Evolutionary conservation across 2,113 vertebrate species (phyloP).

Genomic region (Rhabdornis inornatus): DNA sequence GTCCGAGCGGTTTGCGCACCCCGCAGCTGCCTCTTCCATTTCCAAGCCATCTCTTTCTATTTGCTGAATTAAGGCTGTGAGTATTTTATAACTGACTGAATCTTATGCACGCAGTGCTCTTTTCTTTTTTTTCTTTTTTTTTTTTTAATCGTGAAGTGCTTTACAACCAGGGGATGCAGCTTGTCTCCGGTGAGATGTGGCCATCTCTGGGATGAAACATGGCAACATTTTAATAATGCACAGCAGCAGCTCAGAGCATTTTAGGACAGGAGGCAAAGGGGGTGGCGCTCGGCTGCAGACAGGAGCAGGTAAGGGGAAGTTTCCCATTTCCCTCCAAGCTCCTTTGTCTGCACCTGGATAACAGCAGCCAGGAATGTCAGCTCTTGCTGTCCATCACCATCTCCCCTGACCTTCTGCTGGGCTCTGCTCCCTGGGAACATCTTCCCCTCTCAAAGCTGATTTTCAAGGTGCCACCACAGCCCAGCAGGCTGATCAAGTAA

Average conservation of each 20-base stretch:
- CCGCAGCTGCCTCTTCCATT: neutral
- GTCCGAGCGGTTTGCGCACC: fast-evolving
- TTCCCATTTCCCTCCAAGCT: neutral
- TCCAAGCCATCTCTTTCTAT: neutral
- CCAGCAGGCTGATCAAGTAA: neutral
- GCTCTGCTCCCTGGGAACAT: neutral
- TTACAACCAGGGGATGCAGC: neutral
- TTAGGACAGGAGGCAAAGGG: neutral
- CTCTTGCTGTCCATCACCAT: neutral
- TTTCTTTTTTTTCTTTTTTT: no score
- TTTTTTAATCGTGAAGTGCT: neutral
- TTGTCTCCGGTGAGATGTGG: neutral
- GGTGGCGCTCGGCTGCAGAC: neutral
- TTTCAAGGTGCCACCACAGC: neutral
- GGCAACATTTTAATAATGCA: conserved; percentile 50
- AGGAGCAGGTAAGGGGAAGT: neutral
- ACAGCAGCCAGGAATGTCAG: fast-evolving
- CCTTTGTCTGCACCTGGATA: neutral
- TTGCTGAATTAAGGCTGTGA: neutral
- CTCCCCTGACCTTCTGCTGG: neutral
- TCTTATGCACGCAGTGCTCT: neutral
- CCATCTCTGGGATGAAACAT: conserved; percentile 7
- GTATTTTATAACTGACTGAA: neutral
- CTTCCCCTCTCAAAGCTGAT: neutral
- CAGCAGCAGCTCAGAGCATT: neutral